Conservation (phyloP, 2,797 vertebrate species). For the Diplodus puntazzo region DNA sequence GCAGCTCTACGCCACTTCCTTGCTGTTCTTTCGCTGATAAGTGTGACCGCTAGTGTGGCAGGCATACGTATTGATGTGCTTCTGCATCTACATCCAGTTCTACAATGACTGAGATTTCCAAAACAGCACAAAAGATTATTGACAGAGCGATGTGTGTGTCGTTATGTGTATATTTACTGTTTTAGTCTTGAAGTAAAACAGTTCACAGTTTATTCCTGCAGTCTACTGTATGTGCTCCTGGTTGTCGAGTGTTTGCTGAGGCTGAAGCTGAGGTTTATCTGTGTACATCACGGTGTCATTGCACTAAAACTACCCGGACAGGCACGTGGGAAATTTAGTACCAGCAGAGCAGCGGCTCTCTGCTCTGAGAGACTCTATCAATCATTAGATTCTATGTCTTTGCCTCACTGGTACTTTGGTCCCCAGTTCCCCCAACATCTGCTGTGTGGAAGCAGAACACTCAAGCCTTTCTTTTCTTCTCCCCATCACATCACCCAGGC, state of each 20-base stretch:
- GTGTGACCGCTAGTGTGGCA: neutral
- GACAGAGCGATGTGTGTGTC: neutral
- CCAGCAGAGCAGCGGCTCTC: conserved; percentile 49
- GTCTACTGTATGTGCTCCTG: neutral
- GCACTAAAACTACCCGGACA: conserved; percentile 43
- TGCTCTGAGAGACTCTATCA: conserved; percentile 73
- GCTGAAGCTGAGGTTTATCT: conserved; percentile 52
- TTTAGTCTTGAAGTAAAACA: neutral
- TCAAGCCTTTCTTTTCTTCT: conserved; percentile 59
- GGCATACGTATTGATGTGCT: neutral
- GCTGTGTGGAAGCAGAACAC: conserved; percentile 64
- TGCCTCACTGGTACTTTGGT: conserved; percentile 64
- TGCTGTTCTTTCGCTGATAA: neutral
- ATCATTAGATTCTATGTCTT: conserved; percentile 75
- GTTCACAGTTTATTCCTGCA: neutral
- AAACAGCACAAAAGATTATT: neutral
- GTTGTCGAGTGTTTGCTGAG: conserved; percentile 43
- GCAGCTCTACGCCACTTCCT: neutral
- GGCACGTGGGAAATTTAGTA: conserved; percentile 73
- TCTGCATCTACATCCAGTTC: neutral
- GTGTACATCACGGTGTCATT: conserved; percentile 52
- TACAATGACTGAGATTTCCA: neutral
- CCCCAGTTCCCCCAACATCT: conserved; percentile 79
- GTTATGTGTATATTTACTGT: neutral
- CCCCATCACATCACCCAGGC: conserved; percentile 44